Conservation (phyloP, 2,113 vertebrate genomes). For the Dicrurus megarhynchus region DNA sequence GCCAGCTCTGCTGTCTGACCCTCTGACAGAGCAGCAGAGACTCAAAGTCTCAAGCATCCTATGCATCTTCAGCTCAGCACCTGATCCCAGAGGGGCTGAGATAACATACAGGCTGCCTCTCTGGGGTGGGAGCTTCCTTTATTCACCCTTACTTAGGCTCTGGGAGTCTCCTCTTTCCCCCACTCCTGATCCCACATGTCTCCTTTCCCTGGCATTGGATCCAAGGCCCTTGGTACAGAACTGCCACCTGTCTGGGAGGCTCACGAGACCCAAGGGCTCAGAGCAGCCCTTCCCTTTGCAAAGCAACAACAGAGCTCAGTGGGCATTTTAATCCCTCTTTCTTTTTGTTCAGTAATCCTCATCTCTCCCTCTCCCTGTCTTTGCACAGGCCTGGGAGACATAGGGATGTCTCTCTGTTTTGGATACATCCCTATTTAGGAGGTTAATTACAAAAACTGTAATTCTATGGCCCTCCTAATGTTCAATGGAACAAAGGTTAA, state of each 20-base stretch:
- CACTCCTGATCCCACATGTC: accelerated
- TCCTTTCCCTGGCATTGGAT: neutral
- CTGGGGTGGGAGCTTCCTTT: neutral
- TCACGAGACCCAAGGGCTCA: accelerated
- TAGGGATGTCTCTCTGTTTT: constrained; percentile 12
- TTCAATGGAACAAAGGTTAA: constrained; percentile 59
- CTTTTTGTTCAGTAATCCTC: neutral
- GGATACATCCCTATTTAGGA: constrained; percentile 19
- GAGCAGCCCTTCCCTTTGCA: neutral
- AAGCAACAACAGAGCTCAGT: neutral
- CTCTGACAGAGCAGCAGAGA: neutral
- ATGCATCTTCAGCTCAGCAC: neutral
- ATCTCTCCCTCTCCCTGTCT: neutral
- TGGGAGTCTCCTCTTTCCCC: neutral
- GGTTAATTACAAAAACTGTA: constrained; percentile 51
- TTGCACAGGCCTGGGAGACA: neutral
- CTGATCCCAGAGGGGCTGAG: neutral
- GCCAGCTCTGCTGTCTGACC: neutral
- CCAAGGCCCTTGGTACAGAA: neutral
- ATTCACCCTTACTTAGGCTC: neutral
- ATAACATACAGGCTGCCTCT: accelerated
- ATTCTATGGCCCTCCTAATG: constrained; percentile 31
- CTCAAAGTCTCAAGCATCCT: neutral
- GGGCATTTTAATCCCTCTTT: neutral
- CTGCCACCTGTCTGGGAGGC: accelerated